Conservation (phyloP, 1,140 invertebrate species). For the Aphidius gifuensis region DNA sequence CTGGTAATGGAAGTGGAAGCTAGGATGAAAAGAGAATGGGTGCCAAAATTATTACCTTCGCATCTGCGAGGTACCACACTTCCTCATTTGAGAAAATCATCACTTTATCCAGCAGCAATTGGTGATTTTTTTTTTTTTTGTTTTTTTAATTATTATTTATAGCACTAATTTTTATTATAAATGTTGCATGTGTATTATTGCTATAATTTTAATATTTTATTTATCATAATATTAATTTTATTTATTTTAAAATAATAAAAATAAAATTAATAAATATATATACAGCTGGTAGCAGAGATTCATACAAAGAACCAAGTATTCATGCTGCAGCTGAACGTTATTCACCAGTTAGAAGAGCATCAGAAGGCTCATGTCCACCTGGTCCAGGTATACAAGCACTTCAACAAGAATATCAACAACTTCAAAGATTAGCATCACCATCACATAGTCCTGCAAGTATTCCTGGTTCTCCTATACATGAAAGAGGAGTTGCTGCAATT, state of each 20-base stretch:
- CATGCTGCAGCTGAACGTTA: conserved; percentile 71
- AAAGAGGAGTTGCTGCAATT: conserved; percentile 68
- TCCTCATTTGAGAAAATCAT: conserved; percentile 52
- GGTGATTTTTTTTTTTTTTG: conserved; percentile 45
- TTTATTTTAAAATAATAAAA: neutral
- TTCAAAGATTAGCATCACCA: conserved; percentile 59
- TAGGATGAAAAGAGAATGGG: conserved; percentile 79
- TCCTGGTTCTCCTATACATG: conserved; percentile 68
- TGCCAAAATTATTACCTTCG: conserved; percentile 62
- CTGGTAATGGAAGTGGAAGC: conserved; percentile 83
- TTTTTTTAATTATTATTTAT: conserved; percentile 16
- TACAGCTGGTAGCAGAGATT: conserved; percentile 46
- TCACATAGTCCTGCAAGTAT: conserved; percentile 58
- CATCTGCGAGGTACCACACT: conserved; percentile 47
- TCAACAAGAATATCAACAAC: conserved; percentile 71
- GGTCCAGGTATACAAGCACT: conserved; percentile 61
- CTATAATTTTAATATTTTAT: neutral
- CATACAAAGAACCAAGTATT: conserved; percentile 52
- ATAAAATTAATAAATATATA: conserved; percentile 9
- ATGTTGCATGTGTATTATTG: conserved; percentile 6
- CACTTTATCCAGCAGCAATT: conserved; percentile 48
- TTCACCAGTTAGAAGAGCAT: conserved; percentile 84
- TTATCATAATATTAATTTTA: neutral
- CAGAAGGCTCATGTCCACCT: conserved; percentile 67
- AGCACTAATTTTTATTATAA: conserved; percentile 23